Percentiles rank a stretch among this genome's conserved stretches.
Evolutionary conservation across 2,797 vertebrate species (phyloP).

Genomic region (Malacoraja senta): DNA sequence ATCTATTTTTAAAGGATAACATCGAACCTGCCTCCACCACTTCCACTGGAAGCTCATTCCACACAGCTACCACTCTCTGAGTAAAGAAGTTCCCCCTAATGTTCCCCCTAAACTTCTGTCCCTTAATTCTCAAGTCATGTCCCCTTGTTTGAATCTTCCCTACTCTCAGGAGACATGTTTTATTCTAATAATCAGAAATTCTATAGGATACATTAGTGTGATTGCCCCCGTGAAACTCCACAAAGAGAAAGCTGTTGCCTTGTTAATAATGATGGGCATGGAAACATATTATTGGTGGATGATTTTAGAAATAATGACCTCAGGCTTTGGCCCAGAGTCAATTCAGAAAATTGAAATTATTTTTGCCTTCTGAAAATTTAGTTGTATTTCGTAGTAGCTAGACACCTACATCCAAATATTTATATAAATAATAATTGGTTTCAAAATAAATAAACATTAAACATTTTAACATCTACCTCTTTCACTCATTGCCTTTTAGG

Average conservation of each 20-base stretch:
- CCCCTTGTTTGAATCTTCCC: too few species aligned
- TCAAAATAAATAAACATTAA: background rate
- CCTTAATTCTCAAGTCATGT: too few species aligned
- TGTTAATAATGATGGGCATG: background rate
- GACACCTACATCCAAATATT: background rate
- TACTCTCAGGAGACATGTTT: background rate
- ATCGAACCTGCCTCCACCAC: too few species aligned
- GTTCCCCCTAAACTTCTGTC: too few species aligned
- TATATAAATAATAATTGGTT: background rate
- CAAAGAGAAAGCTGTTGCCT: background rate
- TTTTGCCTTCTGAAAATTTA: background rate
- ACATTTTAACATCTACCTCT: background rate
- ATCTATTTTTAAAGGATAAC: too few species aligned
- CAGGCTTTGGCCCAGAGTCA: background rate
- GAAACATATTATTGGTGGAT: background rate
- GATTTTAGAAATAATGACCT: background rate
- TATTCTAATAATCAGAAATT: conserved; percentile 17
- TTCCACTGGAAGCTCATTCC: too few species aligned
- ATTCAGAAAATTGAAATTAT: background rate
- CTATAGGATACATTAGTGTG: background rate
- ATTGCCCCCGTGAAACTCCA: background rate
- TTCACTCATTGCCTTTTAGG: background rate
- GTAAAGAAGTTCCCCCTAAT: too few species aligned
- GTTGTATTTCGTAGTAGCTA: background rate
- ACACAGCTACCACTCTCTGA: too few species aligned